A percentile compares a stretch with the other conserved stretches of the same genome.
Conservation (phyloP, 2,888 invertebrate genomes). For the Neocrepidodera transversa region DNA sequence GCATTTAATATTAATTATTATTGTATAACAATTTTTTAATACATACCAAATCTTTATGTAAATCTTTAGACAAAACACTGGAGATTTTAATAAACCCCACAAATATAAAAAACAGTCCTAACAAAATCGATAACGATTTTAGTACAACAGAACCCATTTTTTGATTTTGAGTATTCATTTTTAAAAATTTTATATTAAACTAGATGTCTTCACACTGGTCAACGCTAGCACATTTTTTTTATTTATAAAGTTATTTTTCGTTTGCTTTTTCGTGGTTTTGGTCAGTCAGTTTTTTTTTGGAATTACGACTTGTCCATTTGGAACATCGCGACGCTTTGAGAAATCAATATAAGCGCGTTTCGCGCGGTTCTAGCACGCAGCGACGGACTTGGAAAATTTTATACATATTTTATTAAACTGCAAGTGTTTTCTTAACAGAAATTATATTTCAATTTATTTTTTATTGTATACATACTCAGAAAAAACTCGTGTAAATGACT, state of each 20-base stretch:
- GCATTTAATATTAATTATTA: slow-evolving; percentile 36
- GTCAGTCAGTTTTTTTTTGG: slow-evolving; percentile 32
- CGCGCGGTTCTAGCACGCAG: slow-evolving; percentile 18
- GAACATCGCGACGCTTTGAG: slow-evolving; percentile 49
- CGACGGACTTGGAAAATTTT: background rate
- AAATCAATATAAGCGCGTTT: slow-evolving; percentile 51
- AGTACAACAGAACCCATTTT: slow-evolving; percentile 79
- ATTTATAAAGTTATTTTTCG: no score
- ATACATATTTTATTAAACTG: no score
- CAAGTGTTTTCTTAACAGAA: no score
- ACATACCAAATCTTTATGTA: slow-evolving; percentile 95
- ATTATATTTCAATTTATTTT: no score
- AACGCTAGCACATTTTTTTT: slow-evolving; percentile 30
- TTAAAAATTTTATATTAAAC: no score
- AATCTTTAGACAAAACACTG: slow-evolving; percentile 90
- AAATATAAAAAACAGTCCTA: slow-evolving; percentile 94
- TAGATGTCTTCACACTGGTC: slow-evolving; percentile 18
- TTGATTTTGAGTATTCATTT: slow-evolving; percentile 32
- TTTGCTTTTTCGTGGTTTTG: background rate
- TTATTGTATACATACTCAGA: no score
- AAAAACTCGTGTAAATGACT: no score
- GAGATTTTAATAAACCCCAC: slow-evolving; percentile 93
- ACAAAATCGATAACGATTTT: slow-evolving; percentile 86
- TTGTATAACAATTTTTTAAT: slow-evolving; percentile 10
- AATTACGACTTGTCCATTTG: slow-evolving; percentile 47